A percentile compares a stretch with the other conserved stretches of the same genome.
Evolutionary conservation across 2,113 vertebrate species (phyloP).

Genomic region (Sula dactylatra): DNA sequence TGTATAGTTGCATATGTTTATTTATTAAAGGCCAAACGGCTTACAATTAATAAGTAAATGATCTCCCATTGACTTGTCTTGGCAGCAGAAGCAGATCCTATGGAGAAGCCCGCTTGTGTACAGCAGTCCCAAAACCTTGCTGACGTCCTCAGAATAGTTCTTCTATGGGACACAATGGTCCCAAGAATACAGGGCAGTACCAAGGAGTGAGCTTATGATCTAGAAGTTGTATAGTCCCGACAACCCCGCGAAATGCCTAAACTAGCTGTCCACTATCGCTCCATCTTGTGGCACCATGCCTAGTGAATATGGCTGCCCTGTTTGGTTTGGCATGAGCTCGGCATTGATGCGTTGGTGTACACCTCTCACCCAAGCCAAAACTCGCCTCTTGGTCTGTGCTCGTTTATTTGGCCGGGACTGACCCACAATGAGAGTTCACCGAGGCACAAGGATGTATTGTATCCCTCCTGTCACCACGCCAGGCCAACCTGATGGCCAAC

Average conservation of each 20-base stretch:
- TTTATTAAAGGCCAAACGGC: background rate
- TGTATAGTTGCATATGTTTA: background rate
- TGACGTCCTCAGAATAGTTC: background rate
- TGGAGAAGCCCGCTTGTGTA: background rate
- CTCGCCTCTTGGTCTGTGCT: background rate
- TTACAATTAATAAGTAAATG: background rate
- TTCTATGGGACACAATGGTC: background rate
- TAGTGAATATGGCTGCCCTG: rapidly evolving
- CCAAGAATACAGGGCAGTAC: background rate
- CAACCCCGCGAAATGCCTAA: rapidly evolving
- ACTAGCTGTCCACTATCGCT: background rate
- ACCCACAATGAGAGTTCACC: background rate
- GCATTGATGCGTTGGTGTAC: no score
- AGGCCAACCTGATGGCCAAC: background rate
- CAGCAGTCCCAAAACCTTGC: background rate
- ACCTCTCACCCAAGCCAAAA: background rate
- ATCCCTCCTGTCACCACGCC: background rate
- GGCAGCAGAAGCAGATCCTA: background rate
- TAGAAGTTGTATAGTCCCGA: background rate
- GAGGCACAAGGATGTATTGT: background rate
- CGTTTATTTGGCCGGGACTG: background rate
- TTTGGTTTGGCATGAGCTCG: background rate
- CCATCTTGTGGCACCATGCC: background rate
- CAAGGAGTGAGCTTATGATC: background rate
- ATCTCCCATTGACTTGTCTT: background rate